Evolutionary conservation across 2,888 invertebrate species (phyloP).

Genomic region (Anthrax anthrax): DNA sequence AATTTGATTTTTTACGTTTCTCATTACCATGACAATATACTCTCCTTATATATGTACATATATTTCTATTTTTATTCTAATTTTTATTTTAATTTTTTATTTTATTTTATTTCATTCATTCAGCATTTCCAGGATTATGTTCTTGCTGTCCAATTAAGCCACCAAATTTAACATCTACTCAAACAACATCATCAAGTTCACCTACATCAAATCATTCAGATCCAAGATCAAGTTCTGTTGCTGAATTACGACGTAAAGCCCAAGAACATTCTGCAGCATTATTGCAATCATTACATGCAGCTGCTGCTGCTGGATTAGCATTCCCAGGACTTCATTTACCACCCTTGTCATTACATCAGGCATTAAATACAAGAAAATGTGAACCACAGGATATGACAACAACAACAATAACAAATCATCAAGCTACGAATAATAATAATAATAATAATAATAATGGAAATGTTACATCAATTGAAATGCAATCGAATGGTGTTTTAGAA

Average conservation of each 20-base stretch:
- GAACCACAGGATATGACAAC: constrained; percentile 34
- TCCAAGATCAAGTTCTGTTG: constrained; percentile 73
- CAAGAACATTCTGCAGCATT: constrained; percentile 89
- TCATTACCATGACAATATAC: no score
- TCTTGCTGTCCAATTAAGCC: constrained; percentile 66
- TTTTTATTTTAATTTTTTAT: neutral
- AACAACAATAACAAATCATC: constrained; percentile 15
- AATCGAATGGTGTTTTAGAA: constrained; percentile 6
- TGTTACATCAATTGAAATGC: constrained; percentile 14
- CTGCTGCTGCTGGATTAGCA: constrained; percentile 35
- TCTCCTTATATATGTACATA: no score
- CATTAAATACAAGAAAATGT: constrained; percentile 17
- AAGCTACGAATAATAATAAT: neutral
- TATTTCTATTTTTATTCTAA: neutral
- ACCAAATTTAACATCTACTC: constrained; percentile 16
- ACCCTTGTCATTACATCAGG: constrained; percentile 33
- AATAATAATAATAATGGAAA: constrained; percentile 20
- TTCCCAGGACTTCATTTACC: constrained; percentile 38
- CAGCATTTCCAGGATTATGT: constrained; percentile 63
- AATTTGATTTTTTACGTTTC: no score
- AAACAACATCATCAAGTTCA: constrained; percentile 18
- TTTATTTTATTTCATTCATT: neutral
- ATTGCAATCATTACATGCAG: constrained; percentile 52
- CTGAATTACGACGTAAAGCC: constrained; percentile 81
- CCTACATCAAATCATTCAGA: constrained; percentile 36